These are phyloP conservation scores for Drosophila pseudoananassae DNA, from an alignment of 1,140 invertebrate species.

Conservation along the genomic window DNA sequence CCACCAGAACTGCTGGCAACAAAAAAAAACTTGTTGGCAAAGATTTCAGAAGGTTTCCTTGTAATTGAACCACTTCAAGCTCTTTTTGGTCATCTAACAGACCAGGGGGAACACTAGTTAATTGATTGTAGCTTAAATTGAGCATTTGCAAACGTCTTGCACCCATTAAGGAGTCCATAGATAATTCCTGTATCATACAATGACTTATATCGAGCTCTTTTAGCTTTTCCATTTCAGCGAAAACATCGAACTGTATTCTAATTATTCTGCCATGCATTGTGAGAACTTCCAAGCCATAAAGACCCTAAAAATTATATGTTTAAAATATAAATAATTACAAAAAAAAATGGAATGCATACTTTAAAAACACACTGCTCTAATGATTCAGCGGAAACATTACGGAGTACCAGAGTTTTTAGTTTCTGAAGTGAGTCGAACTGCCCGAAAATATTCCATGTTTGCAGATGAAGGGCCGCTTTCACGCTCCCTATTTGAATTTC, in stretches of 20 bases:
- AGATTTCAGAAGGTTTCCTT: slow-evolving; percentile 86
- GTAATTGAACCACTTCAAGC: slow-evolving; percentile 87
- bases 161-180: slow-evolving; percentile 89
- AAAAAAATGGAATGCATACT: slow-evolving; percentile 4
- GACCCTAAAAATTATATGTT: slow-evolving; percentile 65
- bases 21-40: slow-evolving; percentile 87
- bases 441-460: slow-evolving; percentile 84
- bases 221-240: slow-evolving; percentile 86
- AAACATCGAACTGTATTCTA: slow-evolving; percentile 88
- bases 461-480: no score
- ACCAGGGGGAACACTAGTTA: slow-evolving; percentile 86
- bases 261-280: slow-evolving; percentile 85
- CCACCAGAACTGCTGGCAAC: slow-evolving; percentile 85
- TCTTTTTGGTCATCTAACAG: slow-evolving; percentile 87
- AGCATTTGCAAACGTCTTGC: slow-evolving; percentile 86
- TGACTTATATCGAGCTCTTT: slow-evolving; percentile 86
- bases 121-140: slow-evolving; percentile 87
- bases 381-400: slow-evolving; percentile 86
- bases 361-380: slow-evolving; percentile 87
- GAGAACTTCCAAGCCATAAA: slow-evolving; percentile 59
- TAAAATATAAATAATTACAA: neutral
- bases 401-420: slow-evolving; percentile 85
- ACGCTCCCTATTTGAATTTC: slow-evolving; percentile 82
- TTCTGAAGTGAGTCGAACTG: slow-evolving; percentile 87
- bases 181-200: slow-evolving; percentile 87